Evolutionary conservation across 2,888 invertebrate genomes (phyloP).

Genomic region (Drosophila flavopinicola): DNA sequence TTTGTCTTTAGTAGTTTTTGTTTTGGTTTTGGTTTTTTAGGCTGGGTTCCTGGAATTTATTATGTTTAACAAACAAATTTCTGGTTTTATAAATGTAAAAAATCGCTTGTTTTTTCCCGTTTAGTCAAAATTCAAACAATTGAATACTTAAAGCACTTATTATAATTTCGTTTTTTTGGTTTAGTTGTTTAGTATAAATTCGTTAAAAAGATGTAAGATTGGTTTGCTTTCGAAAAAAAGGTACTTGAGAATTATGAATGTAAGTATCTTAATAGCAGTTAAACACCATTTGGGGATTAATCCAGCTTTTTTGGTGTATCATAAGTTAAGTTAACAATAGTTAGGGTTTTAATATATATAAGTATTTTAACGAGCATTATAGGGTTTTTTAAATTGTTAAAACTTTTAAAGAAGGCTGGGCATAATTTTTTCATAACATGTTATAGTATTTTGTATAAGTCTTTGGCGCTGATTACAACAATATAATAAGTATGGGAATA

Average conservation of each 20-base stretch:
- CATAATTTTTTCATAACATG: constrained; percentile 34
- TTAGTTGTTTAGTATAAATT: constrained; percentile 63
- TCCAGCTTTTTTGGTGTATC: constrained; percentile 30
- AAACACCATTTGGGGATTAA: constrained; percentile 47
- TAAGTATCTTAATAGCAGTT: constrained; percentile 48
- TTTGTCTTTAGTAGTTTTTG: constrained; percentile 22
- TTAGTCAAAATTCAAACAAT: constrained; percentile 71
- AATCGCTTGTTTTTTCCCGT: constrained; percentile 51
- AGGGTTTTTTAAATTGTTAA: constrained; percentile 24
- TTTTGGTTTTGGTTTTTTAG: constrained; percentile 45
- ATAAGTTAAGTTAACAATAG: constrained; percentile 49
- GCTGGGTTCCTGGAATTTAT: constrained; percentile 54
- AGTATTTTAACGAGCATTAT: constrained; percentile 46
- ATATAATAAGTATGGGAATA: constrained; percentile 39
- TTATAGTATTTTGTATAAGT: constrained; percentile 55
- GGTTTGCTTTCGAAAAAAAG: constrained; percentile 61
- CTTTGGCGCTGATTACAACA: constrained; percentile 74
- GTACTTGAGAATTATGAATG: constrained; percentile 69
- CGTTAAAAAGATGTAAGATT: constrained; percentile 73
- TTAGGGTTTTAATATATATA: constrained; percentile 36
- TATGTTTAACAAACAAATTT: constrained; percentile 68
- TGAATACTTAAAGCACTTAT: constrained; percentile 75
- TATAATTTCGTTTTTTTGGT: constrained; percentile 45
- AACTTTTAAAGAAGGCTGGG: constrained; percentile 64
- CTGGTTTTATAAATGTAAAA: constrained; percentile 75